A percentile compares a stretch with the other conserved stretches of the same genome.
Evolutionary conservation across 2,113 vertebrate species (phyloP).

Genomic region (Nyctibius bracteatus): DNA sequence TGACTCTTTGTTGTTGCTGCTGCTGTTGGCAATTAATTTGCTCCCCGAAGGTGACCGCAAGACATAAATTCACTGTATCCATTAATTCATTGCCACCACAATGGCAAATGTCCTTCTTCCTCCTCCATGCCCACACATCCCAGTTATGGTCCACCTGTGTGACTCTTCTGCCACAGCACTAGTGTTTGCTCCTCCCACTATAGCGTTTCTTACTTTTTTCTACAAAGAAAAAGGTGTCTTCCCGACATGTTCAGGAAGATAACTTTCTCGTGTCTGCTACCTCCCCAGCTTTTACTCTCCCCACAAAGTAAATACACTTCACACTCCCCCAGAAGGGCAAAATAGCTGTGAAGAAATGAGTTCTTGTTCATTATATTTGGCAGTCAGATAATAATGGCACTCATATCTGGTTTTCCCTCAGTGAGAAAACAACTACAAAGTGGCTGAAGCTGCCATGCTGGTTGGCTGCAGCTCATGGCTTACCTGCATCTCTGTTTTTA

Average conservation of each 20-base stretch:
- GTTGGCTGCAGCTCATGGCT: neutral
- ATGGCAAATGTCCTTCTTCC: neutral
- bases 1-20: neutral
- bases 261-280: neutral
- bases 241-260: neutral
- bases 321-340: conserved; percentile 21
- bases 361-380: neutral
- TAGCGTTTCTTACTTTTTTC: neutral
- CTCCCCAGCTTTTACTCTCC: conserved; percentile 3
- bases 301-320: neutral
- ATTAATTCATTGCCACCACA: neutral
- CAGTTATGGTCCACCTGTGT: neutral
- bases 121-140: neutral
- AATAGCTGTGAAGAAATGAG: neutral
- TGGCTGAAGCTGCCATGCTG: neutral
- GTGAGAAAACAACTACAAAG: neutral
- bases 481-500: neutral
- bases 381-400: neutral
- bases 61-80: neutral
- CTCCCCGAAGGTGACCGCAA: neutral
- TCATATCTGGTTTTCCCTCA: neutral
- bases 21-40: neutral
- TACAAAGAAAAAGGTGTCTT: neutral
- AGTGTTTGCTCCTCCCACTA: neutral
- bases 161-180: neutral